A percentile compares a stretch with the other conserved stretches of the same genome.
These are phyloP conservation scores for Orthonevra nobilis DNA, from an alignment of 2,888 invertebrate species.

Conservation along the genomic window DNA sequence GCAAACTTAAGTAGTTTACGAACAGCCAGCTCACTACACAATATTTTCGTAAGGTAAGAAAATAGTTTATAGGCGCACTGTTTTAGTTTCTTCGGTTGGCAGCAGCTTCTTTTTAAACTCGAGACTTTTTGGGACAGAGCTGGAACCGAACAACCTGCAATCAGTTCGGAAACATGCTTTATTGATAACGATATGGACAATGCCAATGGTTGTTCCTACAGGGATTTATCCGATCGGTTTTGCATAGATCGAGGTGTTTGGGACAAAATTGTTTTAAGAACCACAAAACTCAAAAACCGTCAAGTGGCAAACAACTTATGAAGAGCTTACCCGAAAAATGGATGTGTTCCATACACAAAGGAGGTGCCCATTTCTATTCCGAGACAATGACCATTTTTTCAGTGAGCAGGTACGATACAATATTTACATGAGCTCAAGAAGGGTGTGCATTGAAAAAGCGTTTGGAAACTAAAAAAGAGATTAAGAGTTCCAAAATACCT, in stretches of 20 bases:
- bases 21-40: background rate
- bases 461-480: constrained; percentile 21
- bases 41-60: background rate
- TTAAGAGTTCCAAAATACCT: constrained; percentile 8
- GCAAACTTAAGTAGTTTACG: background rate
- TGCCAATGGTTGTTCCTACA: constrained; percentile 1
- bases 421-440: constrained; percentile 1
- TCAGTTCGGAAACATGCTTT: constrained; percentile 2
- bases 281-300: background rate
- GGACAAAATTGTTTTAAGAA: too few species aligned
- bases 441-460: constrained; percentile 18
- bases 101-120: constrained; percentile 4
- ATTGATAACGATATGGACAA: constrained; percentile 20
- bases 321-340: constrained; percentile 3
- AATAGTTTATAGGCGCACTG: background rate
- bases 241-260: constrained; percentile 8
- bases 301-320: background rate
- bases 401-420: background rate
- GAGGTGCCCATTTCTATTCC: constrained; percentile 1
- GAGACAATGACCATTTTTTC: background rate
- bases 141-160: background rate
- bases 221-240: constrained; percentile 26
- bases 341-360: background rate
- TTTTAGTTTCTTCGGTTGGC: background rate
- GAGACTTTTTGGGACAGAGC: constrained; percentile 1